phyloP scores from a whole-genome alignment of 2,888 invertebrate genomes.

The Serripes groenlandicus region DNA sequence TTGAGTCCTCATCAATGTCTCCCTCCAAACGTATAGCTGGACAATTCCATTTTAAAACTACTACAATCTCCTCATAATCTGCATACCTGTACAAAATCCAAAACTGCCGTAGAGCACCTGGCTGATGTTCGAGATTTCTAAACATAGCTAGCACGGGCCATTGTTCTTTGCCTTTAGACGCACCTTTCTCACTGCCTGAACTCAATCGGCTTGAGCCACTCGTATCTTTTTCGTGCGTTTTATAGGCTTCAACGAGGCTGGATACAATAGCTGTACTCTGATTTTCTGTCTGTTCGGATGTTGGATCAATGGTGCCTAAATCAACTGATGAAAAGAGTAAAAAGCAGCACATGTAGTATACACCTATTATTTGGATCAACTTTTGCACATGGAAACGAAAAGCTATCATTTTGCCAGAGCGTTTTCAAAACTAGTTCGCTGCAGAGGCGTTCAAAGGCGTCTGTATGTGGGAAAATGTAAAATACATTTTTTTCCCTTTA shows the following conservation, averaged over 20 bases:
- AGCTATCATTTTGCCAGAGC: not conserved
- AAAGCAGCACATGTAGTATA: no score
- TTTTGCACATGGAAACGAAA: no score
- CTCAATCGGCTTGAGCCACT: conserved; percentile 22
- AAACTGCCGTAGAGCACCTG: conserved; percentile 73
- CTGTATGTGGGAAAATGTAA: no score
- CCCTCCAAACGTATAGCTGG: no score
- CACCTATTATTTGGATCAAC: no score
- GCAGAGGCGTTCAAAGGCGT: no score
- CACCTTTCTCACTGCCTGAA: conserved; percentile 28
- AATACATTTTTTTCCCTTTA: no score
- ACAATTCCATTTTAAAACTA: no score
- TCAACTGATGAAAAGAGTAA: conserved; percentile 90
- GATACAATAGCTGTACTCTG: conserved; percentile 98
- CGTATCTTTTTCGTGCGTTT: conserved; percentile 24
- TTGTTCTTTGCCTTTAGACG: conserved; percentile 52
- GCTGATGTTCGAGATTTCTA: conserved; percentile 65
- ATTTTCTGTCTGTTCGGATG: conserved; percentile 95
- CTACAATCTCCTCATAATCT: no score
- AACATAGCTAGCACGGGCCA: conserved; percentile 72
- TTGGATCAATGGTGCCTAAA: conserved; percentile 91
- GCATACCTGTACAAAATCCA: conserved; percentile 74
- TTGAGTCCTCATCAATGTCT: no score
- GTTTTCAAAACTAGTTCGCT: no score
- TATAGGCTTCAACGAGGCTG: conserved; percentile 88